Conservation (phyloP, 1,140 invertebrate species). For the Dinothrombium tinctorium region DNA sequence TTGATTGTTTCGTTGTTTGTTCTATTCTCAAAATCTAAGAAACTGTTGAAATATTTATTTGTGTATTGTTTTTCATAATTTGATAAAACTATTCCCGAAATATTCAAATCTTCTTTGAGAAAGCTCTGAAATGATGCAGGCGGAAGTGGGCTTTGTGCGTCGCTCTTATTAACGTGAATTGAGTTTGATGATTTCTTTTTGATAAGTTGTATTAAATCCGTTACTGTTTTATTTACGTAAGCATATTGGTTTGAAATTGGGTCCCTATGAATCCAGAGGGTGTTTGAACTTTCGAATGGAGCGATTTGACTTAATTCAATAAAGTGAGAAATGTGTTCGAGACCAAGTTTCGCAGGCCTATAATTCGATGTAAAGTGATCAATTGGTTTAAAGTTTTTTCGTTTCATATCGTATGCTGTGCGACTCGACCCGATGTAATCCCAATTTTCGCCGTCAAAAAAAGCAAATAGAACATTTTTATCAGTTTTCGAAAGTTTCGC, state of each 20-base stretch:
- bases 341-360: constrained; percentile 21
- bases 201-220: background rate
- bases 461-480: constrained; percentile 51
- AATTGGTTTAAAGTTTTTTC: constrained; percentile 32
- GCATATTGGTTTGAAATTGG: background rate
- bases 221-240: background rate
- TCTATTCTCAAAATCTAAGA: constrained; percentile 32
- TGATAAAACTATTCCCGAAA: constrained; percentile 38
- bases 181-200: background rate
- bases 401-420: constrained; percentile 56
- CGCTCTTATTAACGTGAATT: background rate
- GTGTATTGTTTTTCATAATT: constrained; percentile 36
- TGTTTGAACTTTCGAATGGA: constrained; percentile 18
- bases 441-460: constrained; percentile 79
- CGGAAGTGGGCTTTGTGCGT: constrained; percentile 31
- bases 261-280: constrained; percentile 6
- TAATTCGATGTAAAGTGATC: background rate
- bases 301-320: constrained; percentile 58
- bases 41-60: constrained; percentile 54
- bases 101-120: constrained; percentile 29
- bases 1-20: no score
- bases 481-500: constrained; percentile 16
- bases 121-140: constrained; percentile 70
- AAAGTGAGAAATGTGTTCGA: constrained; percentile 40
- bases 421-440: constrained; percentile 84